These are phyloP conservation scores for Oryzias celebensis DNA, from an alignment of 2,113 vertebrate species.

Conservation along the genomic window DNA sequence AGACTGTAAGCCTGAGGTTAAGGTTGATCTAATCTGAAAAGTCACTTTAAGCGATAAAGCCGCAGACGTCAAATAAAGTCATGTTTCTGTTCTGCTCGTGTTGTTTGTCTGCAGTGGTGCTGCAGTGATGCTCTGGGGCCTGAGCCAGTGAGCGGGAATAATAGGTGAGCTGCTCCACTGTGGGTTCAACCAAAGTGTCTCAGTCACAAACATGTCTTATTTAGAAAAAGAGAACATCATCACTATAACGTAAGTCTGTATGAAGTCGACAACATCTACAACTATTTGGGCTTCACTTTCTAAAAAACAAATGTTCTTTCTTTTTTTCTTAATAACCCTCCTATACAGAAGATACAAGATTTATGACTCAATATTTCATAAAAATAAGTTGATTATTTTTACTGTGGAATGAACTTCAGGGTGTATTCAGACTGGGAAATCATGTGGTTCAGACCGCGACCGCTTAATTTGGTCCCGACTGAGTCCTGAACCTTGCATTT, in stretches of 20 bases:
- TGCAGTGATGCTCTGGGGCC: slow-evolving; percentile 31
- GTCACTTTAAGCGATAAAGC: slow-evolving; percentile 35
- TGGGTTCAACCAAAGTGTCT: slow-evolving; percentile 22
- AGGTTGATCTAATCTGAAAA: slow-evolving; percentile 44
- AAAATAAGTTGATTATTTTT: too few species aligned
- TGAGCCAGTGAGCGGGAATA: slow-evolving; percentile 31
- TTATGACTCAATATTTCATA: too few species aligned
- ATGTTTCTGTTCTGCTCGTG: slow-evolving; percentile 27
- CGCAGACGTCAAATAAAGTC: slow-evolving; percentile 46
- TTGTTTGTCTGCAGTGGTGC: slow-evolving; percentile 42
- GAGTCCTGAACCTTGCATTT: too few species aligned
- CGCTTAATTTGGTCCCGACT: too few species aligned
- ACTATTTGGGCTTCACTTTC: too few species aligned
- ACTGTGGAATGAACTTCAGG: too few species aligned
- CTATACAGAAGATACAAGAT: too few species aligned
- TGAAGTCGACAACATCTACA: too few species aligned
- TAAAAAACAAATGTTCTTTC: too few species aligned
- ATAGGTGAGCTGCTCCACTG: slow-evolving; percentile 7
- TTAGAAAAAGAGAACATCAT: slow-evolving; percentile 4
- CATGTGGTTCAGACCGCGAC: too few species aligned
- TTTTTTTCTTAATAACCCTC: too few species aligned
- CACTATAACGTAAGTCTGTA: not conserved
- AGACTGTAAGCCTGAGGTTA: slow-evolving; percentile 34
- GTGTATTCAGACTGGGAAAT: too few species aligned
- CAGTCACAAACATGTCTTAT: slow-evolving; percentile 18